Evolutionary conservation across 2,113 vertebrate species (phyloP), one percentile per base, ranked within the genome.

Genomic region (Bucco capensis): DNA sequence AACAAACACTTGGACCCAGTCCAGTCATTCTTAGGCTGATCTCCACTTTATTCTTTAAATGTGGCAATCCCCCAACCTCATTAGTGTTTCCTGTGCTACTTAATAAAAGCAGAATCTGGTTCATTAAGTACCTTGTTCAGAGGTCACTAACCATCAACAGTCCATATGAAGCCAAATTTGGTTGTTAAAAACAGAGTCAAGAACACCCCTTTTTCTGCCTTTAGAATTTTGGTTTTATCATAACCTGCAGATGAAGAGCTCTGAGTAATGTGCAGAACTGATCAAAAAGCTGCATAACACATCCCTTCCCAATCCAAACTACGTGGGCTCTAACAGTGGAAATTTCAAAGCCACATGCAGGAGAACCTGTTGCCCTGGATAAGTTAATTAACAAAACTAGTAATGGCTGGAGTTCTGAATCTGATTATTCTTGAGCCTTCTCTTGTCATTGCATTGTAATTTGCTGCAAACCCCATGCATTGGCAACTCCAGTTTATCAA

Each of bases 281-380:
- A 88, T 83, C 60, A 90, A 95, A 92, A 72, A 74, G 69, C 75
- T 78, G 60, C 82, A 62, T 51, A 71, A 91, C 25, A 64, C 51
- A 35, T 23, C 47, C 51, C 82, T 89, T 83, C 75, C 54, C 38
- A 60, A 22, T 11, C 85, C 85, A 58, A 81, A 35, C 60, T 76
- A 50, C 4, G 56, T 21, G 65, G 69, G 82, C 83, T 96, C 44
- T 19, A 67, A 90, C 47, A 44, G 38, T 19, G 69, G 38, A 83
- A 86, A 77, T 90, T 83, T 86, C 85, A 87, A 89, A 91, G 85
- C 75, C 87, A 69, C 74, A 54, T 83, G 84, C 64, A 85, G 89
- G 49, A 94, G 82, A 94, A 94, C 92, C 82, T 95, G 91, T 89
- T 96, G 85, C 38, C 74, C 79, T 83, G 88, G 71, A 89, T 50